Evolutionary conservation across 2,113 vertebrate species (phyloP).

Genomic region (Vombatus ursinus): DNA sequence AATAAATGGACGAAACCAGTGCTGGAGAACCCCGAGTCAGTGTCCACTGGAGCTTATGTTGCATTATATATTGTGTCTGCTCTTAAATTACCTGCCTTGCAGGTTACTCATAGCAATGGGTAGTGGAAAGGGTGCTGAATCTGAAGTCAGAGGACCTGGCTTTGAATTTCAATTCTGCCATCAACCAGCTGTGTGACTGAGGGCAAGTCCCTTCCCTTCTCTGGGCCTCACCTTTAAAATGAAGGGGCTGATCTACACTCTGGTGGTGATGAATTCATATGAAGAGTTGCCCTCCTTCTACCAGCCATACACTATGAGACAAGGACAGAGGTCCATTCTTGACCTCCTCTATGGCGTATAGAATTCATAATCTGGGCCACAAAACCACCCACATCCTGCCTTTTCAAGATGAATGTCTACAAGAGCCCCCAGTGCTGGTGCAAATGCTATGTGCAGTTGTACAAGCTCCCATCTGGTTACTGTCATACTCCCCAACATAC

Average conservation of each 20-base stretch:
- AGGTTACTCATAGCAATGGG: neutral
- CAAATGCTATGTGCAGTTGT: neutral
- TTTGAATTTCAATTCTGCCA: neutral
- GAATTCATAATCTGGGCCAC: neutral
- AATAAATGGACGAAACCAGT: neutral
- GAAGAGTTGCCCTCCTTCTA: neutral
- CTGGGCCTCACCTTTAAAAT: neutral
- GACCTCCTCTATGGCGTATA: neutral
- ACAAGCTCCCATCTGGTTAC: neutral
- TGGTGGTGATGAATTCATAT: neutral
- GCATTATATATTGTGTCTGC: neutral
- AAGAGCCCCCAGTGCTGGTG: neutral
- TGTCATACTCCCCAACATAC: neutral
- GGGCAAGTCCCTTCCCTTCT: neutral
- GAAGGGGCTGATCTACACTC: neutral
- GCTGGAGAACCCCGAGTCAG: neutral
- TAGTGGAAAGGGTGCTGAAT: neutral
- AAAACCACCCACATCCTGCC: neutral
- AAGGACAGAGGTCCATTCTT: neutral
- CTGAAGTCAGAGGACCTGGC: neutral
- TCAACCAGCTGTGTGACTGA: neutral
- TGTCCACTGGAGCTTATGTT: neutral
- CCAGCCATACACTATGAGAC: neutral
- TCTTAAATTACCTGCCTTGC: neutral
- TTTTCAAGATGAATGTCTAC: neutral